A percentile compares a stretch with the other conserved stretches of the same genome.
These are phyloP conservation scores for Cinclus cinclus DNA, from an alignment of 2,113 vertebrate genomes.

Conservation along the genomic window DNA sequence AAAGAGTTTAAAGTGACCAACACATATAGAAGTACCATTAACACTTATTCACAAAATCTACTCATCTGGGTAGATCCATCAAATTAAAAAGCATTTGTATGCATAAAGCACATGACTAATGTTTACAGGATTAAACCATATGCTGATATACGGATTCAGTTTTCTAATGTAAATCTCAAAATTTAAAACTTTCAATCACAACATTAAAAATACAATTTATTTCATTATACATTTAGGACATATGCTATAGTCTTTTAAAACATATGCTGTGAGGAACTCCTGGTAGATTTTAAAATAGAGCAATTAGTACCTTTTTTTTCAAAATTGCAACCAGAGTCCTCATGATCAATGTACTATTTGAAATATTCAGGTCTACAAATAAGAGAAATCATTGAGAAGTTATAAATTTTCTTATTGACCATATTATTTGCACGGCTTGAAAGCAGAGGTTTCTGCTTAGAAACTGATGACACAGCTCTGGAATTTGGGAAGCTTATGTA, in stretches of 20 bases:
- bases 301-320: not conserved
- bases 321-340: not conserved
- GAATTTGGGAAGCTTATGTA: not conserved
- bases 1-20: not conserved
- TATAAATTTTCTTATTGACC: not conserved
- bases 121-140: not conserved
- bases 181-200: not conserved
- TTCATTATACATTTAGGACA: not conserved
- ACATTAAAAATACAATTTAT: not conserved
- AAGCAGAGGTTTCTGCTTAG: not conserved
- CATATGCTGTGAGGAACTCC: not conserved
- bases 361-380: not conserved
- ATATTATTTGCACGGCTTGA: not conserved
- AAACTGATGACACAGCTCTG: not conserved
- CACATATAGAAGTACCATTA: not conserved
- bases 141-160: not conserved
- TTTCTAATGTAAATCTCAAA: not conserved
- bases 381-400: not conserved
- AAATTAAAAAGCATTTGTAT: conserved; percentile 3
- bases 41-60: not conserved
- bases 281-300: not conserved
- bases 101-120: not conserved
- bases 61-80: conserved; percentile 9
- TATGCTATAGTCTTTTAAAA: not conserved
- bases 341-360: not conserved